Percentiles rank a stretch among this genome's conserved stretches.
phyloP scores from a whole-genome alignment of 2,113 vertebrate genomes.

The Syrrhaptes paradoxus region DNA sequence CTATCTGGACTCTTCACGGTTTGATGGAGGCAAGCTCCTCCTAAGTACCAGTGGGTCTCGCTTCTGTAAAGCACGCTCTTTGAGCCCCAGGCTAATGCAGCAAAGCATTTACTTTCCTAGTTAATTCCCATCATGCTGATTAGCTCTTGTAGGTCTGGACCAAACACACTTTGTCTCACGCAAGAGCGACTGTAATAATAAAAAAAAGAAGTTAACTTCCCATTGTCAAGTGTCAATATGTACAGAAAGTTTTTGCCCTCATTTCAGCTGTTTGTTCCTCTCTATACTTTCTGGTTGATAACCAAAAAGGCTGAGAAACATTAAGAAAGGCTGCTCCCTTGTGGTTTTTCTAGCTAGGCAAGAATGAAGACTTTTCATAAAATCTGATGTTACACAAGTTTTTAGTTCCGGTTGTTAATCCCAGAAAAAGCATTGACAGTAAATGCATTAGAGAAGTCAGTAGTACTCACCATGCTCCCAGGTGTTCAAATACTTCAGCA shows the following conservation, averaged over 20 bases:
- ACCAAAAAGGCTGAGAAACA: slow-evolving; percentile 12
- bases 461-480: not conserved
- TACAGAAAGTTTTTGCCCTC: not conserved
- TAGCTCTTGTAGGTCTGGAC: not conserved
- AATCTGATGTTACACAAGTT: not conserved
- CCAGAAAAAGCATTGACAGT: not conserved
- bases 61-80: not conserved
- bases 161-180: not conserved
- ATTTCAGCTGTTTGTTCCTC: not conserved
- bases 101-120: not conserved
- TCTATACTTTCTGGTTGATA: not conserved
- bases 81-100: not conserved
- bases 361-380: not conserved
- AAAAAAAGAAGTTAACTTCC: not conserved
- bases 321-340: slow-evolving; percentile 68
- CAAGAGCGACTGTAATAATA: not conserved
- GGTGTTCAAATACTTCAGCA: not conserved
- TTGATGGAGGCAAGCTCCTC: not conserved
- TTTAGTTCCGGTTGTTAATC: not conserved
- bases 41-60: not conserved
- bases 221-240: not conserved
- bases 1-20: not conserved
- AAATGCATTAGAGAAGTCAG: not conserved
- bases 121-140: slow-evolving; percentile 21
- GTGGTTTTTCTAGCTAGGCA: slow-evolving; percentile 30